Percentiles rank a stretch among this genome's conserved stretches.
Conservation (phyloP, 1,140 invertebrate genomes). For the Cyrtorhinus lividipennis region DNA sequence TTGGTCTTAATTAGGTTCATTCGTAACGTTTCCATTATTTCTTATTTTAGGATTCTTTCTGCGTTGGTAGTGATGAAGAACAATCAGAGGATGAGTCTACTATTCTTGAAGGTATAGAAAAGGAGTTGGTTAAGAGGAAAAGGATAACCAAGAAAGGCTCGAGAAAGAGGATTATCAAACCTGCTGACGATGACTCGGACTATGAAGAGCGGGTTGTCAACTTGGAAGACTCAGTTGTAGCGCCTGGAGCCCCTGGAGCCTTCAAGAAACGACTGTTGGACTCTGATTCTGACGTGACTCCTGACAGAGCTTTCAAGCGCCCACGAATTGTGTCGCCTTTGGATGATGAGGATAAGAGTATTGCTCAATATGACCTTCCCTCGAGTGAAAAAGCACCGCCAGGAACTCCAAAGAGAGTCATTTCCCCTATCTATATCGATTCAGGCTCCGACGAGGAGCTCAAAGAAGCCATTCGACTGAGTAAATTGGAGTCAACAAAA, state of each 20-base stretch:
- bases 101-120: conserved; percentile 19
- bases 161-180: neutral
- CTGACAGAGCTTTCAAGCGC: neutral
- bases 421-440: neutral
- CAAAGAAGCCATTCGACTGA: neutral
- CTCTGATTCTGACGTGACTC: neutral
- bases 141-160: too few relatives aligned
- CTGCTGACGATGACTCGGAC: neutral
- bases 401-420: too few relatives aligned
- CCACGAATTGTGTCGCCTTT: neutral
- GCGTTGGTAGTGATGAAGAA: conserved; percentile 18
- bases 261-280: neutral
- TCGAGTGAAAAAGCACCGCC: too few relatives aligned
- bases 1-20: too few relatives aligned
- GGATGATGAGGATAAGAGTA: too few relatives aligned
- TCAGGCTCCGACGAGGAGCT: neutral
- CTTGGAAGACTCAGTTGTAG: neutral
- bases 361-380: too few relatives aligned
- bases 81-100: conserved; percentile 14
- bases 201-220: neutral
- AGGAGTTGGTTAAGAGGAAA: conserved; percentile 14
- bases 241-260: neutral
- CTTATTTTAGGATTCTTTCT: conserved; percentile 23
- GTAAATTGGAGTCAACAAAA: neutral
- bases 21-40: too few relatives aligned